Conservation (phyloP, 2,888 invertebrate genomes). For the Calameuta idolon region DNA sequence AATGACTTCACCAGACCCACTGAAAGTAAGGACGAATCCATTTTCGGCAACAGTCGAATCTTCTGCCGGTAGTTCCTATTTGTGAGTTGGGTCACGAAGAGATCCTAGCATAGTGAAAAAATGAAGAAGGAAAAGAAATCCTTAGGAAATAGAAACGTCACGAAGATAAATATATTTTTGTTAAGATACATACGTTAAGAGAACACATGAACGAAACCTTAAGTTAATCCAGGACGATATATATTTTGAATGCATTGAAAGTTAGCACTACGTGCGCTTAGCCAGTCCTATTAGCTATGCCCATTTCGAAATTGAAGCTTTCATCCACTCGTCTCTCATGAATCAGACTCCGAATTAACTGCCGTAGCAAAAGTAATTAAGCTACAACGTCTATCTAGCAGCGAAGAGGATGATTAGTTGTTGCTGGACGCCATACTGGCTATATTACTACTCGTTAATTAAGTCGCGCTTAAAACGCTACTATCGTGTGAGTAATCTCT, state of each 20-base stretch:
- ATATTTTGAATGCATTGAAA: neutral
- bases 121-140: neutral
- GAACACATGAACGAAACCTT: neutral
- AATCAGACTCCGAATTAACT: neutral
- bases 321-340: neutral
- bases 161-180: neutral
- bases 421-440: neutral
- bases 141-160: too few relatives aligned
- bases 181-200: neutral
- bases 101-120: neutral
- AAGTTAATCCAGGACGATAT: too few relatives aligned
- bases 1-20: constrained; percentile 16
- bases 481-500: neutral
- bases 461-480: neutral
- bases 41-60: neutral
- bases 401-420: neutral
- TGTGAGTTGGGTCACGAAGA: neutral
- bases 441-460: neutral
- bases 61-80: neutral
- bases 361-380: neutral
- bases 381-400: neutral
- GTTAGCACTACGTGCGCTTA: neutral
- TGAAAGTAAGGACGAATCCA: constrained; percentile 6
- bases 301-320: neutral
- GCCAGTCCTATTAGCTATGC: neutral